Evolutionary conservation across 2,113 vertebrate species (phyloP).

Genomic region (Thamnaconus septentrionalis): DNA sequence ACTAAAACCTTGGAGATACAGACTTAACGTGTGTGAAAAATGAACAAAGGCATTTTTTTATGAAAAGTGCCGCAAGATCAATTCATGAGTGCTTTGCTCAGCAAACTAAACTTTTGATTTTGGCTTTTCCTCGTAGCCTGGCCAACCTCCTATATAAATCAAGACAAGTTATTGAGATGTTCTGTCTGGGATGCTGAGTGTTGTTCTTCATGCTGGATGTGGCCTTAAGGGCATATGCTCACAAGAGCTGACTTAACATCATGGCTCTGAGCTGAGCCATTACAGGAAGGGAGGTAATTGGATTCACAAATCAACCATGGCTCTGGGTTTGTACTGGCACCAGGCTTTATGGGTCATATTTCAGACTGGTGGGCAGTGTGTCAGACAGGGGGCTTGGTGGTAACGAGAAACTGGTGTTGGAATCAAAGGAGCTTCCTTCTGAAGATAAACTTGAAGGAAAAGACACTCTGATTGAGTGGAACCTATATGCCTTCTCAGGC

Average conservation of each 20-base stretch:
- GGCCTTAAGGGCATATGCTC: slow-evolving; percentile 65
- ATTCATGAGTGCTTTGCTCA: slow-evolving; percentile 1
- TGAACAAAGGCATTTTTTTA: too few relatives aligned
- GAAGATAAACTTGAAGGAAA: slow-evolving; percentile 4
- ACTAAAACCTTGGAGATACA: not conserved
- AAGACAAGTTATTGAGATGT: slow-evolving; percentile 28
- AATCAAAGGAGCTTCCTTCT: slow-evolving; percentile 16
- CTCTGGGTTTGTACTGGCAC: slow-evolving; percentile 70
- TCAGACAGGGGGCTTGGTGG: slow-evolving; percentile 49
- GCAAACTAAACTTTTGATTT: slow-evolving; percentile 8
- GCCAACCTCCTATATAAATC: slow-evolving; percentile 3
- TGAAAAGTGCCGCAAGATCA: not conserved
- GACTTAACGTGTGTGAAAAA: too few relatives aligned
- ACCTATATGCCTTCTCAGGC: too few relatives aligned
- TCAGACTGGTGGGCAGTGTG: slow-evolving; percentile 63
- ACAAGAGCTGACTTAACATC: slow-evolving; percentile 74
- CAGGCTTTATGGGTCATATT: slow-evolving; percentile 73
- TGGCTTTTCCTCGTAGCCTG: not conserved
- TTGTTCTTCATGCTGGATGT: slow-evolving; percentile 22
- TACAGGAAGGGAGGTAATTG: slow-evolving; percentile 76
- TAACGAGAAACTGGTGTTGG: slow-evolving; percentile 37
- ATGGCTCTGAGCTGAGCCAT: slow-evolving; percentile 74
- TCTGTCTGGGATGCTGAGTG: slow-evolving; percentile 28
- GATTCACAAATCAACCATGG: slow-evolving; percentile 80
- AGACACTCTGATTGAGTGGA: not conserved